Percentiles rank a stretch among this genome's conserved stretches.
These are phyloP conservation scores for Sebastes umbrosus DNA, from an alignment of 2,797 vertebrate genomes.

Conservation along the genomic window DNA sequence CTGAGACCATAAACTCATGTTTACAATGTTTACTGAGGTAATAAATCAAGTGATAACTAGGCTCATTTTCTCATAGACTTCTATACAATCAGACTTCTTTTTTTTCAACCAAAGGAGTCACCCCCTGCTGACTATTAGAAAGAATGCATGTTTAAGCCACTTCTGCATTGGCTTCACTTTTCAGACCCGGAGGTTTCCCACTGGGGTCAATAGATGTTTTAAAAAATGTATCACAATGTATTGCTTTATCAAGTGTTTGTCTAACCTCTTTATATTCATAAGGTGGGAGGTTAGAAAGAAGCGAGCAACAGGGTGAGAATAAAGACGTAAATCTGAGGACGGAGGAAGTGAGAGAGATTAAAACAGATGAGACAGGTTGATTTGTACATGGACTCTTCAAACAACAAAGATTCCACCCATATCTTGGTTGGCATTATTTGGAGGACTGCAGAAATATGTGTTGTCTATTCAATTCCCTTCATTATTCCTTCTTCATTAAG, in stretches of 20 bases:
- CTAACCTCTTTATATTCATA: background rate
- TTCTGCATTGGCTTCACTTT: too few relatives aligned
- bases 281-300: background rate
- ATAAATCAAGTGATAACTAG: too few relatives aligned
- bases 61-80: too few relatives aligned
- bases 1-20: too few relatives aligned
- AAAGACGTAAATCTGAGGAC: background rate
- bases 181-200: too few relatives aligned
- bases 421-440: background rate
- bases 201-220: background rate
- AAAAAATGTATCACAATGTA: background rate
- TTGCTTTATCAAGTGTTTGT: background rate
- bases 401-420: slow-evolving; percentile 26
- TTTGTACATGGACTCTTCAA: slow-evolving; percentile 1
- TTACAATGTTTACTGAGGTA: too few relatives aligned
- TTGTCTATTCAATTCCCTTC: slow-evolving; percentile 44
- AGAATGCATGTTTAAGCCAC: too few relatives aligned
- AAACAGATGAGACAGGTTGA: slow-evolving; percentile 27
- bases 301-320: background rate
- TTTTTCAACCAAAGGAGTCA: too few relatives aligned
- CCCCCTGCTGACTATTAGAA: too few relatives aligned
- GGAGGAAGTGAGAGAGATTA: background rate
- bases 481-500: slow-evolving; percentile 45
- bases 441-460: slow-evolving; percentile 11
- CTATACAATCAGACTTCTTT: too few relatives aligned